Evolutionary conservation across 1,140 invertebrate genomes (phyloP), one percentile per base, ranked within the genome.

Genomic region (Ditylenchus dipsaci): DNA sequence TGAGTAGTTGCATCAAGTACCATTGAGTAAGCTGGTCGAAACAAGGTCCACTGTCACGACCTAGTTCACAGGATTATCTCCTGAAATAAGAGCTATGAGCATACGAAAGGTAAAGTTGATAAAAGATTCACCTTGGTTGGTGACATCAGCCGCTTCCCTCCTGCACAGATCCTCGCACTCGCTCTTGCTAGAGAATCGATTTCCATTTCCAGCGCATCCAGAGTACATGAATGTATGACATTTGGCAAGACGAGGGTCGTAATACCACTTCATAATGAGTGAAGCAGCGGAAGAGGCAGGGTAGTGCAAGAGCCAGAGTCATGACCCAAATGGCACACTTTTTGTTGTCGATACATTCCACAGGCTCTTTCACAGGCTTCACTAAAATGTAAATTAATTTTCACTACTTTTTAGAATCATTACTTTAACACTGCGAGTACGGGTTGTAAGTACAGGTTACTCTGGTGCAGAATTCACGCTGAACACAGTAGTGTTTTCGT

Each of bases 1-100:
- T 78, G 67, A 60, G 82, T 42, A 59, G 72, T 29, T 5, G 78
- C 69, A 74, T 91, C 87, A 79, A 88, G 84, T 79, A 78, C 79
- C 79, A 82, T 68, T 78, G 76, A 1, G 81, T 79, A 17, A 83
- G 65, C 15, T 75, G 65, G 64, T 82, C 80, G 1, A 42, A 45
- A 53, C 80, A 82, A 26, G 80, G 80, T 19, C 80, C 80, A n/a
- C 65, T 61, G 60, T 82, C 80, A 19, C 73, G 53, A 43, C 49
- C 38, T 23, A 78, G 53, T 15, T 49, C 21, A 59, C 79, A 82
- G 58, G 72, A 75, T 15, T 65, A 70, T 29, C 0, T n/a, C 23
- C 19, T 66, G 19, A 8, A 33, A 43, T 5, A 67, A 13, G 5
- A 17, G 42, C n/a, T 21, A 23, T 74, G 5, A 61, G 59, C 17